These are phyloP conservation scores for Chrysocyon brachyurus DNA, from an alignment of 2,797 vertebrate genomes.

Conservation along the genomic window DNA sequence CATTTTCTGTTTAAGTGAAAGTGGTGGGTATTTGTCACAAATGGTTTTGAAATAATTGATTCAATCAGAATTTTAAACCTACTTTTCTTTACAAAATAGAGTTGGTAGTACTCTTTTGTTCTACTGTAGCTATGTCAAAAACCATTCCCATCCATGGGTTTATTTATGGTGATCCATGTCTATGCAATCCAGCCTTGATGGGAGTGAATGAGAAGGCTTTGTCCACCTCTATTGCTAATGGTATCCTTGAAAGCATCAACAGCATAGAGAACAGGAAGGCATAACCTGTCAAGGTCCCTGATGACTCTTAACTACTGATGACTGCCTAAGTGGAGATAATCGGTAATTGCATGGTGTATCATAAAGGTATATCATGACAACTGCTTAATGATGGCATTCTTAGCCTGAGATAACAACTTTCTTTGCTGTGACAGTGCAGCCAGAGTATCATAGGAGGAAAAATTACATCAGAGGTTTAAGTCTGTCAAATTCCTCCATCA, in stretches of 20 bases:
- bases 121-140: background rate
- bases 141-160: background rate
- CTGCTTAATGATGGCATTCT: background rate
- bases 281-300: background rate
- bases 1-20: background rate
- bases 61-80: background rate
- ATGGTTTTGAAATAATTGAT: background rate
- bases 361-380: constrained; percentile 23
- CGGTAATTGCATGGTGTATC: background rate
- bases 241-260: background rate
- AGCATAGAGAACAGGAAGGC: background rate
- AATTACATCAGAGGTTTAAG: background rate
- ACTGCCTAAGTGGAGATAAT: constrained; percentile 61
- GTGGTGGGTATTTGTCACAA: background rate
- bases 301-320: no score
- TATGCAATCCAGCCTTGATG: background rate
- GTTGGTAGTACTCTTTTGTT: background rate
- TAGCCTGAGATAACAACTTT: background rate
- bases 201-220: background rate
- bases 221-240: background rate
- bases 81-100: background rate
- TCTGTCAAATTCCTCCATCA: background rate
- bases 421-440: background rate
- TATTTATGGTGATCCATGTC: background rate
- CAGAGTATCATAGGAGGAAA: background rate